Evolutionary conservation across 2,888 invertebrate species (phyloP).

Genomic region (Apomyelois bistriatella): DNA sequence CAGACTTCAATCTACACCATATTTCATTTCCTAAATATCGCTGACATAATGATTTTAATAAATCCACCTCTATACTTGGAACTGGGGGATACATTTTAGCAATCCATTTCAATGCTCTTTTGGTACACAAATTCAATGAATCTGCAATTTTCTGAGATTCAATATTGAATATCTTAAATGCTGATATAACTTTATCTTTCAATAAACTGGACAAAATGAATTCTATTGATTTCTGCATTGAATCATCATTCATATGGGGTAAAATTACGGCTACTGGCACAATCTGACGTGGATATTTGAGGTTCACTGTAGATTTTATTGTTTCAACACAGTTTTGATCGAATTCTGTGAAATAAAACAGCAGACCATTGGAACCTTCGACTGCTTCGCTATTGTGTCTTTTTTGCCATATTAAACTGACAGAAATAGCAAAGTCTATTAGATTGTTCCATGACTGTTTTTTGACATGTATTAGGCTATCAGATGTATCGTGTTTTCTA

Average conservation of each 20-base stretch:
- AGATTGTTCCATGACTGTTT: constrained; percentile 71
- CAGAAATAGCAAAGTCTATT: constrained; percentile 70
- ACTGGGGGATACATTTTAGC: constrained; percentile 69
- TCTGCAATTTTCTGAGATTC: constrained; percentile 45
- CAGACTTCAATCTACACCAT: constrained; percentile 76
- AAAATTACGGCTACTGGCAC: constrained; percentile 64
- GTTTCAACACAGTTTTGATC: constrained; percentile 38
- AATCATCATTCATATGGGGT: constrained; percentile 36
- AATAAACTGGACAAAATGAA: constrained; percentile 39
- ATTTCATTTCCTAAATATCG: constrained; percentile 81
- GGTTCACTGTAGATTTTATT: constrained; percentile 50
- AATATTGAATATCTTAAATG: constrained; percentile 54
- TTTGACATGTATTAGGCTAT: constrained; percentile 55
- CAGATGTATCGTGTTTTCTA: constrained; percentile 48
- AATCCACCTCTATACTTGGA: constrained; percentile 80
- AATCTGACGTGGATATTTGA: constrained; percentile 59
- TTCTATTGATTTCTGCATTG: constrained; percentile 37
- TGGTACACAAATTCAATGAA: constrained; percentile 49
- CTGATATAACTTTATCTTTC: constrained; percentile 49
- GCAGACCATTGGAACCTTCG: constrained; percentile 63
- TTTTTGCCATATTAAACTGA: constrained; percentile 49
- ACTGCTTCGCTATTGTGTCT: constrained; percentile 48
- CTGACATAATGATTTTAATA: constrained; percentile 75
- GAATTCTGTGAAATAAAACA: constrained; percentile 57
- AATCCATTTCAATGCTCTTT: constrained; percentile 68